Percentiles rank a stretch among this genome's conserved stretches.
phyloP scores from a whole-genome alignment of 2,888 invertebrate genomes.

The Amiota minor region DNA sequence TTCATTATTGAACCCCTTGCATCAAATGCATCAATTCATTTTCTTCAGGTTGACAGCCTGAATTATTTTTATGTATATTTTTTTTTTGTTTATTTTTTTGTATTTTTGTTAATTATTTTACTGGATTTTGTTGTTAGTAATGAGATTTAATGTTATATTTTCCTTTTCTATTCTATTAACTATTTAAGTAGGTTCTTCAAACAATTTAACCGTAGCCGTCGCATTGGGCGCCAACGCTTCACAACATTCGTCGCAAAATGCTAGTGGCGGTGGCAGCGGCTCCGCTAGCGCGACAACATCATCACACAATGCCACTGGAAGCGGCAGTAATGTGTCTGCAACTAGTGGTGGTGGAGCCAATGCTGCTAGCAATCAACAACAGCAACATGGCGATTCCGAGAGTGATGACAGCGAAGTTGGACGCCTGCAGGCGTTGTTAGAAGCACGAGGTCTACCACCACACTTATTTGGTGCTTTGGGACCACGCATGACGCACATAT shows the following conservation, averaged over 20 bases:
- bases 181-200: conserved; percentile 53
- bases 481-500: conserved; percentile 95
- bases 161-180: conserved; percentile 17
- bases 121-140: conserved; percentile 22
- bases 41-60: conserved; percentile 48
- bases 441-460: conserved; percentile 96
- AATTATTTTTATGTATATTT: conserved; percentile 25
- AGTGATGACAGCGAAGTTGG: conserved; percentile 97
- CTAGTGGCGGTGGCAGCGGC: conserved; percentile 38
- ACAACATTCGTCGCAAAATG: conserved; percentile 46
- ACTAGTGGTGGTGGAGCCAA: conserved; percentile 44
- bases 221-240: conserved; percentile 56
- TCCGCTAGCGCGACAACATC: conserved; percentile 52
- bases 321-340: conserved; percentile 42
- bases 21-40: neutral
- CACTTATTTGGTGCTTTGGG: conserved; percentile 96
- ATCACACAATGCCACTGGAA: conserved; percentile 43
- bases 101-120: conserved; percentile 32
- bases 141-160: conserved; percentile 3
- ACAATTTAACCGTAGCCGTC: conserved; percentile 60
- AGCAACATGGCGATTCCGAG: conserved; percentile 77
- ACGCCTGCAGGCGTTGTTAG: conserved; percentile 92
- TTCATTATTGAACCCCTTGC: too few species aligned
- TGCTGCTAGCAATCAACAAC: conserved; percentile 43
- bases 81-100: conserved; percentile 22